Evolutionary conservation across 2,888 invertebrate genomes (phyloP).

Genomic region (Dorcus hopei): DNA sequence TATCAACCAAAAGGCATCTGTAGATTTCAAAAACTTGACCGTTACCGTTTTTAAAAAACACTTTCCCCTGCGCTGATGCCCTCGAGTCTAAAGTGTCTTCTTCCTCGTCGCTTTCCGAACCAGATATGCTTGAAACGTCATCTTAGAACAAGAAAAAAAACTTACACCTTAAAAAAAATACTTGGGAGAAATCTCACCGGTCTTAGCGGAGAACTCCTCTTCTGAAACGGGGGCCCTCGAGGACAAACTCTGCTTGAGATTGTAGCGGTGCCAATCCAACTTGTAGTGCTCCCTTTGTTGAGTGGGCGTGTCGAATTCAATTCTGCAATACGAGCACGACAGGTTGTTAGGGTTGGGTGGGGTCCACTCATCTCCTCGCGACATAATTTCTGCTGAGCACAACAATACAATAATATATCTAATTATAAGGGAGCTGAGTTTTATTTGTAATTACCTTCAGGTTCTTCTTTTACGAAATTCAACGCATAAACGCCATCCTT

Average conservation of each 20-base stretch:
- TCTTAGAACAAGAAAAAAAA: slow-evolving; percentile 44
- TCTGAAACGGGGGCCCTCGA: slow-evolving; percentile 56
- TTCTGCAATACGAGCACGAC: slow-evolving; percentile 55
- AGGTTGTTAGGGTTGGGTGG: slow-evolving; percentile 29
- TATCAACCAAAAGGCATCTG: slow-evolving; percentile 68
- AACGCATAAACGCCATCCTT: slow-evolving; percentile 31
- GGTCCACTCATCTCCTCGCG: background rate
- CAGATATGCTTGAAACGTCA: slow-evolving; percentile 65
- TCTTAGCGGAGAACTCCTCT: slow-evolving; percentile 55
- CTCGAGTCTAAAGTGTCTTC: slow-evolving; percentile 43
- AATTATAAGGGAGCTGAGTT: background rate
- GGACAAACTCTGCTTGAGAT: slow-evolving; percentile 69
- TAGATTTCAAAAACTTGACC: slow-evolving; percentile 73
- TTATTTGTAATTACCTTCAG: background rate
- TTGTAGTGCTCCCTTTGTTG: slow-evolving; percentile 75
- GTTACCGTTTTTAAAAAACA: slow-evolving; percentile 66
- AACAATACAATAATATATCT: too few relatives aligned
- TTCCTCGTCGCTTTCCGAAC: slow-evolving; percentile 53
- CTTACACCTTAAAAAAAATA: background rate
- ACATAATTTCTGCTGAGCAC: background rate
- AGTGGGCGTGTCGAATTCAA: slow-evolving; percentile 55
- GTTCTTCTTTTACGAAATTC: slow-evolving; percentile 29
- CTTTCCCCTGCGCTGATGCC: slow-evolving; percentile 60
- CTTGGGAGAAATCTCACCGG: slow-evolving; percentile 39
- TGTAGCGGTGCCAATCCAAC: slow-evolving; percentile 82